A percentile compares a stretch with the other conserved stretches of the same genome.
These are phyloP conservation scores for Cotesia congregata DNA, from an alignment of 2,888 invertebrate genomes.

Conservation along the genomic window DNA sequence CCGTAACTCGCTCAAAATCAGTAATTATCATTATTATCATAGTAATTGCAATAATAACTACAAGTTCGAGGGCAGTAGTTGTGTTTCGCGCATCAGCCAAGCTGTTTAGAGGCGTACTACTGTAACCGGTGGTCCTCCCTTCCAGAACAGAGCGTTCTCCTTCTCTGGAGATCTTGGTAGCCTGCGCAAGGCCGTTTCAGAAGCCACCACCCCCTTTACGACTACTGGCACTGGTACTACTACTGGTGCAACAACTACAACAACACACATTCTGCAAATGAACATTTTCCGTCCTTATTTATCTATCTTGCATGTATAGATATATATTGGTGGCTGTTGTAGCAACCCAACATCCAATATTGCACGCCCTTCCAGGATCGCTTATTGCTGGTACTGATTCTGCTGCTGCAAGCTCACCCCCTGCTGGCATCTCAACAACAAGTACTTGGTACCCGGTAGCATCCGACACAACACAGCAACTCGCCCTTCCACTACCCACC, in stretches of 20 bases:
- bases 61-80: constrained; percentile 47
- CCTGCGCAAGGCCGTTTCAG: constrained; percentile 61
- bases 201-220: constrained; percentile 56
- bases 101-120: constrained; percentile 48
- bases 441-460: constrained; percentile 67
- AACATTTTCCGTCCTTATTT: constrained; percentile 24
- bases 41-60: too few relatives aligned
- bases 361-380: background rate
- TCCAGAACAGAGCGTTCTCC: constrained; percentile 43
- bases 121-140: constrained; percentile 35
- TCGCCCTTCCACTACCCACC: constrained; percentile 45
- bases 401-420: constrained; percentile 44
- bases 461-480: constrained; percentile 69
- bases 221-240: constrained; percentile 31
- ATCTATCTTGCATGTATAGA: too few relatives aligned
- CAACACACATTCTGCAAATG: constrained; percentile 38
- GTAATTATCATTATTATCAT: too few relatives aligned
- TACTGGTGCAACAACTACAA: constrained; percentile 40
- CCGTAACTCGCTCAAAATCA: too few relatives aligned
- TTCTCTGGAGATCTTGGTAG: constrained; percentile 41
- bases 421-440: constrained; percentile 66
- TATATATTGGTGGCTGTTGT: too few relatives aligned
- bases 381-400: constrained; percentile 36
- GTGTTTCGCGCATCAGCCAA: constrained; percentile 56
- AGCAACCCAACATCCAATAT: background rate